Evolutionary conservation across 2,113 vertebrate species (phyloP), one percentile per base, ranked within the genome.

Genomic region (Etia nguti): DNA sequence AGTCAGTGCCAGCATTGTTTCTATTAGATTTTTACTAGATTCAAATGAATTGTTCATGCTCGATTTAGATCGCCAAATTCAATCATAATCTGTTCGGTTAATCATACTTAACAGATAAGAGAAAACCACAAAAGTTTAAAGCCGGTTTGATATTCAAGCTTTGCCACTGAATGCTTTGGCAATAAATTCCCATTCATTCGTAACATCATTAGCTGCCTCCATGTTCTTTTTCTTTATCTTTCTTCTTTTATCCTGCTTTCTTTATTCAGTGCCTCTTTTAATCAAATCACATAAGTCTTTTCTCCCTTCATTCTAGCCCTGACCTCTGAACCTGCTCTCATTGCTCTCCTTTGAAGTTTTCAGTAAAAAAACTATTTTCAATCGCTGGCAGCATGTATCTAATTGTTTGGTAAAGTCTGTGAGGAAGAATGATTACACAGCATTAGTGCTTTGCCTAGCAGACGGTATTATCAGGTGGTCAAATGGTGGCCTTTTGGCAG

Each of bases 351-450:
- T 93, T 93, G 86, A 93, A 91, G 84, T 80, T 50, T 48, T 79
- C 50, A 22, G 43, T 73, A 70, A 59, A 38, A 59, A 89, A 82
- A 2, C 20, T 38, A 82, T 79, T 82, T 90, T 89, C 46, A 79
- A 10, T 52, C 16, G 13, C 84, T 90, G 90, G 84, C 86, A 92
- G 79, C 77, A 79, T 70, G 68, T 48, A 11, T 84, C 26, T 62
- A 80, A 81, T 81, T 94, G 90, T 94, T 94, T 88, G 77, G 92
- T 93, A 91, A 94, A 94, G 92, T 94, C 91, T 94, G 59, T 79
- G 86, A 90, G 88, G 82, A 79, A 75, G 87, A 84, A 68, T 60
- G 56, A 81, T 89, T n/a, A 93, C 93, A 94, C 91, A 92, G 94
- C 77, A 18, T 38, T 18, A 82, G 89, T 93, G 90, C 92, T 91